Percentiles rank a stretch among this genome's conserved stretches.
phyloP scores from a whole-genome alignment of 2,113 vertebrate species.

The Neoarius graeffei region DNA sequence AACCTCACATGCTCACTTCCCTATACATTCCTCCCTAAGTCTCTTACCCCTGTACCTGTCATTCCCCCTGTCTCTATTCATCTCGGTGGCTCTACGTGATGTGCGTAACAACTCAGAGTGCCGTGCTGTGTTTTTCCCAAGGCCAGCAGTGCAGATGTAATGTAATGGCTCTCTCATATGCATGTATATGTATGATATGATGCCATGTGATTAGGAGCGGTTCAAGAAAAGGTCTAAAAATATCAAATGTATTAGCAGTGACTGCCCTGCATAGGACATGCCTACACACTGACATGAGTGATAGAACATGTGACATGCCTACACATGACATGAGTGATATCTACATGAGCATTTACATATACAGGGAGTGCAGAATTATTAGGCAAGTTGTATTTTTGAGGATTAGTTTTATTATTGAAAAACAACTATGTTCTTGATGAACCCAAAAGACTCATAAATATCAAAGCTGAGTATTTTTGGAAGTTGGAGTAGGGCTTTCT shows the following conservation, averaged over 20 bases:
- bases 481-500: too few species aligned
- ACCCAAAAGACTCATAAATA: too few species aligned
- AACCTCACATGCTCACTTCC: neutral
- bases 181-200: slow-evolving; percentile 4
- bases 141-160: neutral
- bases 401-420: too few species aligned
- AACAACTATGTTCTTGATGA: too few species aligned
- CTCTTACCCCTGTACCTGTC: neutral
- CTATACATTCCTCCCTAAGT: neutral
- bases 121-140: neutral
- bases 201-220: neutral
- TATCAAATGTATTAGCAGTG: neutral
- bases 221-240: neutral
- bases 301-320: neutral
- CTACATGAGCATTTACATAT: too few species aligned
- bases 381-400: too few species aligned
- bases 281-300: neutral
- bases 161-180: neutral
- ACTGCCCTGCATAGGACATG: neutral
- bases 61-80: neutral
- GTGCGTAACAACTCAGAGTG: neutral
- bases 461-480: too few species aligned
- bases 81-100: neutral
- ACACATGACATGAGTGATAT: too few species aligned
- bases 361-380: too few species aligned